Percentiles rank a stretch among this genome's conserved stretches.
phyloP scores from a whole-genome alignment of 1,140 invertebrate species.

The Triops cancriformis region DNA sequence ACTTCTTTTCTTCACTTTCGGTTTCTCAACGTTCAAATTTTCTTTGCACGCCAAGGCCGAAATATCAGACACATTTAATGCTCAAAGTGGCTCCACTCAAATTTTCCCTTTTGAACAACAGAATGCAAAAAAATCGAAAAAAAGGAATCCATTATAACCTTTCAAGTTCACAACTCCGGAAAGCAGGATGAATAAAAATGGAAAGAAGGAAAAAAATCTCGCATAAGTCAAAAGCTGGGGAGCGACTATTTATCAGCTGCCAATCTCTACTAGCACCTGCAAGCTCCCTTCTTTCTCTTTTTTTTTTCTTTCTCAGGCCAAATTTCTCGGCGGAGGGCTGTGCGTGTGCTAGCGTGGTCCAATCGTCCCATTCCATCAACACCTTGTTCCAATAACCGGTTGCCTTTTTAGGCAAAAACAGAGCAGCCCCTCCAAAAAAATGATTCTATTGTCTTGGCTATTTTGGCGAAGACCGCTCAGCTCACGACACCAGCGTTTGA shows the following conservation, averaged over 20 bases:
- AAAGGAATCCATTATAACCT: no score
- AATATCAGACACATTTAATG: no score
- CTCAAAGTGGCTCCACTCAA: no score
- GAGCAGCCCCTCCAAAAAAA: not conserved
- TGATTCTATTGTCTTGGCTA: not conserved
- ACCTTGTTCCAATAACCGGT: conserved; percentile 4
- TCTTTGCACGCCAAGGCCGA: no score
- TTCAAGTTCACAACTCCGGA: no score
- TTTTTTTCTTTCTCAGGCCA: no score
- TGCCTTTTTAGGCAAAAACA: not conserved
- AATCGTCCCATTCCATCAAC: conserved; percentile 3
- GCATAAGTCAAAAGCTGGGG: not conserved
- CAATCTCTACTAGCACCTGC: not conserved
- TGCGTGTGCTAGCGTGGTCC: not conserved
- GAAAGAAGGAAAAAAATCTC: not conserved
- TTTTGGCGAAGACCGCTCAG: not conserved
- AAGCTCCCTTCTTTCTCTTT: not conserved
- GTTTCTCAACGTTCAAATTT: no score
- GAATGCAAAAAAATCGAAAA: no score
- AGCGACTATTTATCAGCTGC: not conserved
- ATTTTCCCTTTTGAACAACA: no score
- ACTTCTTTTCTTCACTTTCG: no score
- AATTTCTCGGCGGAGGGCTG: not conserved
- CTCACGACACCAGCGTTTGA: not conserved
- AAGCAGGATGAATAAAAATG: no score